Percentiles rank a stretch among this genome's conserved stretches.
Conservation (phyloP, 1,140 invertebrate species). For the Halesus radiatus region DNA sequence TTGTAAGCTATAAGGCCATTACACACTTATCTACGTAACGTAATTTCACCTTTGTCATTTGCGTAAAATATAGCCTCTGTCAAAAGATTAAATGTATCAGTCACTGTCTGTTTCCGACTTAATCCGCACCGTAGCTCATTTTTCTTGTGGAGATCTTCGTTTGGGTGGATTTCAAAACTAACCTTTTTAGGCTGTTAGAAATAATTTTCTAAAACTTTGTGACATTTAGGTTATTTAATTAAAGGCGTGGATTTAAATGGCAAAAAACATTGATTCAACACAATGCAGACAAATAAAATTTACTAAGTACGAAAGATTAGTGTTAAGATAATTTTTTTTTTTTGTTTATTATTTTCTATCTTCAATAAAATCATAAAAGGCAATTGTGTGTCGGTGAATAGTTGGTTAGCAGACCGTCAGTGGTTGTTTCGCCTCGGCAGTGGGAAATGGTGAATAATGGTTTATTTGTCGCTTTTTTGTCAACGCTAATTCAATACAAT, state of each 20-base stretch:
- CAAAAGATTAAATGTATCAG: slow-evolving; percentile 7
- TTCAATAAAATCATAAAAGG: too few relatives aligned
- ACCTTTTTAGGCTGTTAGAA: background rate
- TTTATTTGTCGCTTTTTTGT: slow-evolving; percentile 37
- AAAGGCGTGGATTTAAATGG: too few relatives aligned
- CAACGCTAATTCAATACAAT: slow-evolving; percentile 47
- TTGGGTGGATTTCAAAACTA: background rate
- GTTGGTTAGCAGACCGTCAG: too few relatives aligned
- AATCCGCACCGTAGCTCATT: background rate
- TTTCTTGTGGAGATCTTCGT: background rate
- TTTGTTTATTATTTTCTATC: too few relatives aligned
- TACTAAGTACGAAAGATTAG: too few relatives aligned
- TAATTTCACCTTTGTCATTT: slow-evolving; percentile 40
- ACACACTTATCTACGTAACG: slow-evolving; percentile 29
- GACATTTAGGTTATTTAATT: too few relatives aligned
- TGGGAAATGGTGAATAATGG: slow-evolving; percentile 22
- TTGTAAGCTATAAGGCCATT: slow-evolving; percentile 31
- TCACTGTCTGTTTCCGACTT: background rate
- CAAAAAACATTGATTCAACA: too few relatives aligned
- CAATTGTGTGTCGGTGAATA: background rate
- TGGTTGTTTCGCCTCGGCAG: slow-evolving; percentile 3
- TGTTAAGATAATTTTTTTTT: too few relatives aligned
- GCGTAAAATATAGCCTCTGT: slow-evolving; percentile 25
- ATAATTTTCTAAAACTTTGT: background rate
- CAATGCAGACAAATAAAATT: too few relatives aligned